Percentiles rank a stretch among this genome's conserved stretches.
phyloP scores from a whole-genome alignment of 2,888 invertebrate species.

The Erpobdella octoculata region DNA sequence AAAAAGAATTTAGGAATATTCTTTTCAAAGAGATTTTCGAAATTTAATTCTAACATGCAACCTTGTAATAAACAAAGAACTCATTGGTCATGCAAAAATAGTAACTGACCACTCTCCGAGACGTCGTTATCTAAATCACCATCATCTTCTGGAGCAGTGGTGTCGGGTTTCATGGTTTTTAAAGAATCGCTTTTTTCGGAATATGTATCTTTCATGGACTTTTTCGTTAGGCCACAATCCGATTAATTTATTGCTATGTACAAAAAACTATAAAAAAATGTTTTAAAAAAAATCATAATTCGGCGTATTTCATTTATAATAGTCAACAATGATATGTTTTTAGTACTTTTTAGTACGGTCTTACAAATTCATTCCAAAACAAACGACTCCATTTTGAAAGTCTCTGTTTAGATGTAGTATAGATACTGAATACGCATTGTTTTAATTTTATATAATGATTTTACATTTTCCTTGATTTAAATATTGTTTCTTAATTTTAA shows the following conservation, averaged over 20 bases:
- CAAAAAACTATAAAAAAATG: background rate
- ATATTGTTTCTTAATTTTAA: too few relatives aligned
- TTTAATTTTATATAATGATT: too few relatives aligned
- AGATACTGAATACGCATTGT: constrained; percentile 1
- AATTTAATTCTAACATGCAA: too few relatives aligned
- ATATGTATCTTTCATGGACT: too few relatives aligned
- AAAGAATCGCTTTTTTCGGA: too few relatives aligned
- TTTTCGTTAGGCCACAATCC: background rate
- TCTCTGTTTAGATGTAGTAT: constrained; percentile 7
- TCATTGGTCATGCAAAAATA: too few relatives aligned
- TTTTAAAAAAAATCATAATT: background rate
- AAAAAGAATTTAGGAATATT: too few relatives aligned
- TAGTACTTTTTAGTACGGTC: background rate
- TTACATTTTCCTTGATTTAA: too few relatives aligned
- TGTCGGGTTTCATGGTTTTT: constrained; percentile 25
- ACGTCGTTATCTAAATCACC: constrained; percentile 12
- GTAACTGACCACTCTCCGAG: constrained; percentile 10
- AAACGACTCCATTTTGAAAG: background rate
- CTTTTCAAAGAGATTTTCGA: too few relatives aligned
- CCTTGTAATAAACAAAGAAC: too few relatives aligned
- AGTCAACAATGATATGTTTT: background rate
- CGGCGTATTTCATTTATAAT: background rate
- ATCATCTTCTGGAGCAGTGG: constrained; percentile 25
- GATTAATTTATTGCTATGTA: background rate
- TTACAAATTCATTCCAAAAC: too few relatives aligned